Base-by-base conservation (phyloP, 1,140 invertebrate genomes). In the Plutomurus gul region DNA sequence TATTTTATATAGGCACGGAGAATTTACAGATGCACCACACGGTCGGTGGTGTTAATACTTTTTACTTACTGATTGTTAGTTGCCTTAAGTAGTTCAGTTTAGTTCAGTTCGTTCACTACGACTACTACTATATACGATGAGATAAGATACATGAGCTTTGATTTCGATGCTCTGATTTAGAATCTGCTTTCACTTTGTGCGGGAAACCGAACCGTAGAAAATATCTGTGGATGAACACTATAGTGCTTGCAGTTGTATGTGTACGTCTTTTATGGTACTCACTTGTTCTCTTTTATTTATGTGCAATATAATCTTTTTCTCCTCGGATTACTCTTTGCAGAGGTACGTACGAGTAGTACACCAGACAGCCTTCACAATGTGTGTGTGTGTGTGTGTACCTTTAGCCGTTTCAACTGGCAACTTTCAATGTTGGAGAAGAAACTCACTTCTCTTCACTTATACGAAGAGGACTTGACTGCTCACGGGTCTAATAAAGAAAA, bases 221-320 rank as follows among this genome's bases (percentile, higher is more conserved):
- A 65, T 65, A 65, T 60, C 27, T 65, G 30, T 36, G 16, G 47
- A n/a, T 7, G 11, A n/a, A 51, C 11, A 49, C 46, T 20, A 65
- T 13, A 65, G n/a, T n/a, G n/a, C n/a, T n/a, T n/a, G n/a, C n/a
- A n/a, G n/a, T n/a, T n/a, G n/a, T n/a, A n/a, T n/a, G n/a, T n/a
- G n/a, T n/a, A n/a, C 56, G 27, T 65, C 18, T 65, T 65, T 16
- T 27, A 65, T 65, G 30, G 27, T 65, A 65, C 56, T 30, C 56
- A 65, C 56, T 65, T 65, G 56, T 65, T 33, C 56, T 65, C 25
- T 65, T 65, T 65, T 65, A 65, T 65, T 65, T 65, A 65, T 65
- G 56, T 65, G 56, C 56, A 65, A 65, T 65, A 65, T 65, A 65
- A 65, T 65, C 56, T 65, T 65, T 65, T 30, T 65, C 56, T 65